Base-by-base conservation (phyloP, 2,113 vertebrate species). In the Ochotona curzoniae region DNA sequence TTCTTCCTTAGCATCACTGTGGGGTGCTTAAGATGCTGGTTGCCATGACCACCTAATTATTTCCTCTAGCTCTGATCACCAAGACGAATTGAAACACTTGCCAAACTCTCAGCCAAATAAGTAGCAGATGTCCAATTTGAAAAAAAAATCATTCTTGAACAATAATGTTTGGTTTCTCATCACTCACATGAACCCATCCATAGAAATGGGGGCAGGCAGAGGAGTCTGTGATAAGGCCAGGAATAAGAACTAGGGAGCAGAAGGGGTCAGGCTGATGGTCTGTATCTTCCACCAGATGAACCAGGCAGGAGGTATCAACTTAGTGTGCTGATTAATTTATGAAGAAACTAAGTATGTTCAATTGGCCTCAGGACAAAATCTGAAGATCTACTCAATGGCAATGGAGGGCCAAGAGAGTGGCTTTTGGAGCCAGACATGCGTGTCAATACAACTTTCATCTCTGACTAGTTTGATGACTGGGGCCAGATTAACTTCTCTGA, bases 1-100 rank as follows among this genome's bases (percentile, higher is more conserved):
- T 64, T 66, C 28, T 25, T 93, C 47, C 79, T 85, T 0, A 6
- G n/a, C 14, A 2, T 94, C 74, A 70, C 21, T 51, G 7, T 76
- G 21, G 30, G 76, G 47, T 54, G 78, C 26, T 26, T 78, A 15
- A 54, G 83, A 96, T 67, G n/a, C 89, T 96, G 80, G 97, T 98
- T 98, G 85, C 97, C 94, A 97, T 98, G 96, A 89, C 87, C 79
- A 97, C 97, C 17, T 82, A 89, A 81, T 95, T 97, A 95, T 97
- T 96, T 96, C 97, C 91, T 96, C 94, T 96, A 89, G 93, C 91
- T 93, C 94, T 96, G 94, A 97, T 95, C 92, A 93, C 97, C 96
- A 97, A 90, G 92, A 95, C 61, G 57, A 95, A 92, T 61, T 95
- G 85, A 93, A 97, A 96, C 30, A 63, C 93, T 97, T 93, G 96